Conservation (phyloP, 2,888 invertebrate genomes). For the Hyalella azteca region DNA sequence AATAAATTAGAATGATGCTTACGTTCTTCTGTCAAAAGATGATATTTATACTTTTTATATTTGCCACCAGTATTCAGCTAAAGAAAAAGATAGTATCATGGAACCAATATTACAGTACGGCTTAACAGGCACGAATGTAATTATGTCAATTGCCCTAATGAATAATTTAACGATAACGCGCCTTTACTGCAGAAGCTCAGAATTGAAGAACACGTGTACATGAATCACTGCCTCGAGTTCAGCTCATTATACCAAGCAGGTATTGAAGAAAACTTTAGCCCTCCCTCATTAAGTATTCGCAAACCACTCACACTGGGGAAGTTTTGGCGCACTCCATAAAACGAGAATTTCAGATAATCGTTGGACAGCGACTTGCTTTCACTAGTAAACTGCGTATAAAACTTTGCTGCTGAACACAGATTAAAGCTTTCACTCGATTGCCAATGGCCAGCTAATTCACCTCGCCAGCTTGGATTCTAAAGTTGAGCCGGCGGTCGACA, state of each 20-base stretch:
- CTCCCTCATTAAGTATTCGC: not conserved
- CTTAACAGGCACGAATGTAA: no score
- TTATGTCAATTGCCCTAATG: no score
- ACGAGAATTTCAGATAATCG: conserved; percentile 5
- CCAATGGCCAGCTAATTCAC: not conserved
- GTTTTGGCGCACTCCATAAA: conserved; percentile 7
- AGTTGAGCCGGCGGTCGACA: conserved; percentile 12
- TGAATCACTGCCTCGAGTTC: not conserved
- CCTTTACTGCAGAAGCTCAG: no score
- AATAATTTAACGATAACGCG: no score
- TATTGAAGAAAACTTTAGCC: conserved; percentile 9
- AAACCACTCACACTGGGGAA: conserved; percentile 16
- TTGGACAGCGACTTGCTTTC: not conserved
- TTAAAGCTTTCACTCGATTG: conserved; percentile 5
- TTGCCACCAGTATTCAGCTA: not conserved
- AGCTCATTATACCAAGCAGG: conserved; percentile 6
- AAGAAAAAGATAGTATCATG: not conserved
- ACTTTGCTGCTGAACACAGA: conserved; percentile 18
- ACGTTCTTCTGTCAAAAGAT: no score
- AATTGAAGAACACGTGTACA: no score
- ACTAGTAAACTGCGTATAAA: not conserved
- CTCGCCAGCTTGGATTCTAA: conserved; percentile 20
- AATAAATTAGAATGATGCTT: no score
- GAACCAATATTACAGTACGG: no score
- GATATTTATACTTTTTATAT: not conserved